Evolutionary conservation across 2,888 invertebrate genomes (phyloP), one percentile per base, ranked within the genome.

Genomic region (Troides aeacus): DNA sequence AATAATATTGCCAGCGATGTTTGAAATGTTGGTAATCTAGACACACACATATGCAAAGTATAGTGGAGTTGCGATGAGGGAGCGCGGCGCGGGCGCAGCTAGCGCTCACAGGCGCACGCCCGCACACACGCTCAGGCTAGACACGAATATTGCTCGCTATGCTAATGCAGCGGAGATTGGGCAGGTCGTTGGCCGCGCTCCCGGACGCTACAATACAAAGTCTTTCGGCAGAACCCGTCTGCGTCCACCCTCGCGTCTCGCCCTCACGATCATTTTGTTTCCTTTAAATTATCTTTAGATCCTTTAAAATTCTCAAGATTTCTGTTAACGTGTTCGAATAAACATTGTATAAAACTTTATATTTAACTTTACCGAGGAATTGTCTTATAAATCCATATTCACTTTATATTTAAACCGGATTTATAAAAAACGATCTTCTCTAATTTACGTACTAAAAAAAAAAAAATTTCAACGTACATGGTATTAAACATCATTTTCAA

Each of bases 81-180:
- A 76, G 78, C 78, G 78, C 77, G 73, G 74, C 78, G 78, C 77
- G 73, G 74, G 76, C 76, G 78, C 77, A 75, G 72, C 78, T 74
- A 77, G 61, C 75, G 74, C 53, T n/a, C 53, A 77, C 76, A 70
- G 10, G 10, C 62, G 30, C 65, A 53, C 42, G 17, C 57, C 69
- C 76, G 64, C 75, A 74, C 80, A 76, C 88, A 83, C 80, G 81
- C 82, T 59, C 60, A 78, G n/a, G 81, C 83, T 86, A 88, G 86
- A 87, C 86, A 87, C 84, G 86, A 89, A 90, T 90, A 90, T 91
- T 90, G 92, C 90, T 88, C 86, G 92, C 92, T 89, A 92, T 92
- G 93, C 92, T 92, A 93, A 93, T 93, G 93, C 92, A 86, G 85
- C 87, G 86, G 92, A 92, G 93, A 93, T 93, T 92, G 93, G 93